Evolutionary conservation across 2,113 vertebrate genomes (phyloP).

Genomic region (Lasiurus cinereus): DNA sequence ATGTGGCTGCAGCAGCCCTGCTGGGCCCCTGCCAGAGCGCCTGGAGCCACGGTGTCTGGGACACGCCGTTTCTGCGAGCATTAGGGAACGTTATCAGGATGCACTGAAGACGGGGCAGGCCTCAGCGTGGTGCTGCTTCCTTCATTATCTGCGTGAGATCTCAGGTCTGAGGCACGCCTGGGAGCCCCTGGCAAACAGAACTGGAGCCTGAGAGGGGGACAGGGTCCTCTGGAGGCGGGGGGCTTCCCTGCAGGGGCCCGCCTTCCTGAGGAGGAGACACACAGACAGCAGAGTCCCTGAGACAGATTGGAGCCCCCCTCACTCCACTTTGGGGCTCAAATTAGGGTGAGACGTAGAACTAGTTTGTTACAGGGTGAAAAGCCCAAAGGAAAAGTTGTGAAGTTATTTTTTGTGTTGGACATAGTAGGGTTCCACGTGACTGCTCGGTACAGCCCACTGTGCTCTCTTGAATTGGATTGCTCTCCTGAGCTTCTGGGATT

Average conservation of each 20-base stretch:
- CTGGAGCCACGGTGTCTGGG: constrained; percentile 64
- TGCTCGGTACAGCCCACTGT: too few species aligned
- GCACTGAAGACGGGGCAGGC: not conserved
- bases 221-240: not conserved
- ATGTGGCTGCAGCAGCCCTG: not conserved
- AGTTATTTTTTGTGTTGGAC: not conserved
- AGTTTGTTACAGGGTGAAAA: not conserved
- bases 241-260: not conserved
- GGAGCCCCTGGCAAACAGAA: constrained; percentile 33
- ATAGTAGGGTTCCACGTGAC: too few species aligned
- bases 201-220: constrained; percentile 18
- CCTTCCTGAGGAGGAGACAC: not conserved
- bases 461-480: not conserved
- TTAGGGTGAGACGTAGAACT: not conserved
- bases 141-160: constrained; percentile 46
- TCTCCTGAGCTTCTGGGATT: not conserved
- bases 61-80: constrained; percentile 56
- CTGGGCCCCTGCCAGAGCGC: not conserved
- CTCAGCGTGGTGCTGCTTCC: constrained; percentile 10
- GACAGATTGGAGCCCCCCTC: too few species aligned
- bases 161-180: not conserved
- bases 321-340: not conserved
- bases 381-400: not conserved
- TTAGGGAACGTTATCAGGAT: constrained; percentile 66
- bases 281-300: not conserved